phyloP scores from a whole-genome alignment of 2,113 vertebrate species.

The Rutilus rutilus region DNA sequence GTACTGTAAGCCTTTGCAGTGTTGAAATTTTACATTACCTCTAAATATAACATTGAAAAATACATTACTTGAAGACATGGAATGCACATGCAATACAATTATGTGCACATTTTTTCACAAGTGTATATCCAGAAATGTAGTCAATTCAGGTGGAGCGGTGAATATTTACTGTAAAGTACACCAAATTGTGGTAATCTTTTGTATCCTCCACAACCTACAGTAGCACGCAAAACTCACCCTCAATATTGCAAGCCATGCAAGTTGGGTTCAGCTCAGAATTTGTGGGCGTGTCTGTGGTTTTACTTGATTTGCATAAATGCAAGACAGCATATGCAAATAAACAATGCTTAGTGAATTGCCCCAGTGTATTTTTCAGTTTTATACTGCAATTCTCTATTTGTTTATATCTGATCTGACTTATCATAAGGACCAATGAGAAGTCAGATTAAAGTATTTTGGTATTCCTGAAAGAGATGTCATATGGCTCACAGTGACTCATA shows the following conservation, averaged over 20 bases:
- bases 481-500: neutral
- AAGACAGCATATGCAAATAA: neutral
- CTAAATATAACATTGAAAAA: too few species aligned
- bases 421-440: neutral
- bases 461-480: neutral
- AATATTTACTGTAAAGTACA: neutral
- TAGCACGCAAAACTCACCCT: neutral
- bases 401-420: neutral
- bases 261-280: neutral
- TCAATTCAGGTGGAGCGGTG: neutral
- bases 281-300: neutral
- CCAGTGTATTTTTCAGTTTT: neutral
- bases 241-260: neutral
- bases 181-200: neutral
- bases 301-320: neutral
- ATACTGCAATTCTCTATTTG: neutral
- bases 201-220: neutral
- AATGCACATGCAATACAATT: too few species aligned
- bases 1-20: too few species aligned
- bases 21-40: too few species aligned
- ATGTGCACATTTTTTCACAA: too few species aligned
- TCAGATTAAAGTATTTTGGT: neutral
- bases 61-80: too few species aligned
- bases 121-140: too few species aligned
- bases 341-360: neutral